phyloP scores from a whole-genome alignment of 2,113 vertebrate genomes.

The Callopanchax toddi region DNA sequence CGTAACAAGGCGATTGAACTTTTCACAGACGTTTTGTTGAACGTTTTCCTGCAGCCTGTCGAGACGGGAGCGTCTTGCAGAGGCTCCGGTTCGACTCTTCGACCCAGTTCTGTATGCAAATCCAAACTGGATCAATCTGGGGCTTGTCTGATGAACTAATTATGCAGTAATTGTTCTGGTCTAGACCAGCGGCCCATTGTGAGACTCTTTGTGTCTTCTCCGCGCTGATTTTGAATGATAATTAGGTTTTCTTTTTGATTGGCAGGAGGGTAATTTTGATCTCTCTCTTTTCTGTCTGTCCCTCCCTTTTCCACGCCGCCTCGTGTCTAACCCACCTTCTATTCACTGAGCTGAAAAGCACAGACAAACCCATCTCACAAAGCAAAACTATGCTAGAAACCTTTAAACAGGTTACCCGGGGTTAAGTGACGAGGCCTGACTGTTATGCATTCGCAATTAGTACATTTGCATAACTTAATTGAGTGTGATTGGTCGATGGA shows the following conservation, averaged over 20 bases:
- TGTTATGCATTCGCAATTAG: slow-evolving; percentile 64
- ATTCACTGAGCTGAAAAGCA: slow-evolving; percentile 28
- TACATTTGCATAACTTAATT: slow-evolving; percentile 78
- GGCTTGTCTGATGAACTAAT: slow-evolving; percentile 71
- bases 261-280: slow-evolving; percentile 61
- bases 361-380: slow-evolving; percentile 20
- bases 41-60: too few relatives aligned
- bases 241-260: slow-evolving; percentile 67
- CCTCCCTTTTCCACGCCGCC: slow-evolving; percentile 20
- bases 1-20: slow-evolving; percentile 30
- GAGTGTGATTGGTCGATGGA: slow-evolving; percentile 55
- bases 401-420: slow-evolving; percentile 51
- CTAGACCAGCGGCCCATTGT: slow-evolving; percentile 66
- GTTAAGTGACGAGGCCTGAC: slow-evolving; percentile 65
- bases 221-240: slow-evolving; percentile 63
- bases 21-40: too few relatives aligned
- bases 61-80: too few relatives aligned
- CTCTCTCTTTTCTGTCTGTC: slow-evolving; percentile 43
- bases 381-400: slow-evolving; percentile 34
- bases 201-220: slow-evolving; percentile 58
- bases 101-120: slow-evolving; percentile 62
- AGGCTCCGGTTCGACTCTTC: neutral
- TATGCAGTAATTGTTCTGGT: slow-evolving; percentile 70
- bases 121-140: slow-evolving; percentile 66
- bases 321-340: slow-evolving; percentile 5